Evolutionary conservation across 2,797 vertebrate genomes (phyloP).

Genomic region (Nannoperca australis): DNA sequence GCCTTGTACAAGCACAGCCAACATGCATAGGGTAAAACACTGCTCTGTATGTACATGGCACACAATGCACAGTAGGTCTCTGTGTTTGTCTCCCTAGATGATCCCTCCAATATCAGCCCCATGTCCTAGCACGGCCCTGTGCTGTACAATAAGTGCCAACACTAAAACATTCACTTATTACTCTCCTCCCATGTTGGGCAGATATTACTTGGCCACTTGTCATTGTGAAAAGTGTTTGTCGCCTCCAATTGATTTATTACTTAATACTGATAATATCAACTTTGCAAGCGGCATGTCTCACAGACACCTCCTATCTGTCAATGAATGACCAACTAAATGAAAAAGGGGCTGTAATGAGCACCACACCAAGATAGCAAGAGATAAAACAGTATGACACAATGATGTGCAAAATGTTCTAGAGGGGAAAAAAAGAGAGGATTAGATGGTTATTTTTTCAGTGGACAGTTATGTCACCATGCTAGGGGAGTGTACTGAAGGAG

Average conservation of each 20-base stretch:
- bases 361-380: neutral
- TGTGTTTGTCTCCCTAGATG: constrained; percentile 46
- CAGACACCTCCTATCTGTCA: constrained; percentile 12
- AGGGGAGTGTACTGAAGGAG: neutral
- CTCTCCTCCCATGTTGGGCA: constrained; percentile 26
- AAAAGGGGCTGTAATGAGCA: neutral
- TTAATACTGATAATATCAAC: constrained; percentile 39
- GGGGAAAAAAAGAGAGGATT: constrained; percentile 17
- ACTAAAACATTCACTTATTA: constrained; percentile 39
- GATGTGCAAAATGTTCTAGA: constrained; percentile 21
- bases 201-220: constrained; percentile 45
- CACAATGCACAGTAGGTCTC: constrained; percentile 59
- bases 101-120: constrained; percentile 48
- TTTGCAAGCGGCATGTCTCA: constrained; percentile 2
- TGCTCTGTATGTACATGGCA: constrained; percentile 36
- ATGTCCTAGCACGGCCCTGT: constrained; percentile 13
- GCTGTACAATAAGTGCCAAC: constrained; percentile 46
- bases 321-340: constrained; percentile 24
- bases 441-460: constrained; percentile 37
- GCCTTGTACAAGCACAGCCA: constrained; percentile 23
- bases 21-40: constrained; percentile 21
- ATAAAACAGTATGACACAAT: constrained; percentile 1
- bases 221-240: constrained; percentile 26
- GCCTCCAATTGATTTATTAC: constrained; percentile 17
- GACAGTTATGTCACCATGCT: constrained; percentile 36